These are phyloP conservation scores for Drosophila kikkawai DNA, from an alignment of 1,140 invertebrate genomes.

Conservation along the genomic window DNA sequence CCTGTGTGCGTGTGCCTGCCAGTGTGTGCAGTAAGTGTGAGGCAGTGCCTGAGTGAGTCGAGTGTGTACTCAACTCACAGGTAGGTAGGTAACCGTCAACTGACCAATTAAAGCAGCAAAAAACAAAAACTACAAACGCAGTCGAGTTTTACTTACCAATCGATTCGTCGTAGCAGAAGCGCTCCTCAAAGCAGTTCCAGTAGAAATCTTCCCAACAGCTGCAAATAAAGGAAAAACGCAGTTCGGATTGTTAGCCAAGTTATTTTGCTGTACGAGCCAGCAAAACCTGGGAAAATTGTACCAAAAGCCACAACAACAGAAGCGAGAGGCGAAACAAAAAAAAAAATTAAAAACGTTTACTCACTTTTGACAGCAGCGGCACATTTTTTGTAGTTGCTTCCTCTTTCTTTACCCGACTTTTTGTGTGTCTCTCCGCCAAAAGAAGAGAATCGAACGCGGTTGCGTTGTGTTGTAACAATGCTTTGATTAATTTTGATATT, in stretches of 20 bases:
- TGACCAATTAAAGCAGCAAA: conserved; percentile 36
- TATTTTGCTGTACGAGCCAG: conserved; percentile 30
- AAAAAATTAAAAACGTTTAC: conserved; percentile 35
- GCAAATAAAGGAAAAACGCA: conserved; percentile 22
- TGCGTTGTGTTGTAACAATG: conserved; percentile 41
- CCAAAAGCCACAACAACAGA: conserved; percentile 25
- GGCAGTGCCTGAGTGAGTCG: neutral
- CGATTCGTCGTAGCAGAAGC: conserved; percentile 87
- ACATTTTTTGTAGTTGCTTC: conserved; percentile 69
- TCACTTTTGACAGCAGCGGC: conserved; percentile 84
- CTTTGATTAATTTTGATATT: conserved; percentile 53
- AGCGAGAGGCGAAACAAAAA: conserved; percentile 16
- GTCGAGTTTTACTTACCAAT: conserved; percentile 83
- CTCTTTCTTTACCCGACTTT: conserved; percentile 39
- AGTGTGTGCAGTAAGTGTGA: conserved; percentile 16
- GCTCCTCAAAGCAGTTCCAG: conserved; percentile 88
- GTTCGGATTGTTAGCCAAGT: conserved; percentile 39
- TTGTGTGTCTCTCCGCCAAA: conserved; percentile 17
- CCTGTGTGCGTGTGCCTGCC: conserved; percentile 11
- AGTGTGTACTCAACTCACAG: conserved; percentile 19
- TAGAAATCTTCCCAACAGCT: conserved; percentile 87
- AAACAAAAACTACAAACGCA: conserved; percentile 8
- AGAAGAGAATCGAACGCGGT: conserved; percentile 33
- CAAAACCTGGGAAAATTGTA: conserved; percentile 24
- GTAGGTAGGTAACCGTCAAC: conserved; percentile 32